Conservation (phyloP, 2,797 vertebrate genomes). For the Falco naumanni region DNA sequence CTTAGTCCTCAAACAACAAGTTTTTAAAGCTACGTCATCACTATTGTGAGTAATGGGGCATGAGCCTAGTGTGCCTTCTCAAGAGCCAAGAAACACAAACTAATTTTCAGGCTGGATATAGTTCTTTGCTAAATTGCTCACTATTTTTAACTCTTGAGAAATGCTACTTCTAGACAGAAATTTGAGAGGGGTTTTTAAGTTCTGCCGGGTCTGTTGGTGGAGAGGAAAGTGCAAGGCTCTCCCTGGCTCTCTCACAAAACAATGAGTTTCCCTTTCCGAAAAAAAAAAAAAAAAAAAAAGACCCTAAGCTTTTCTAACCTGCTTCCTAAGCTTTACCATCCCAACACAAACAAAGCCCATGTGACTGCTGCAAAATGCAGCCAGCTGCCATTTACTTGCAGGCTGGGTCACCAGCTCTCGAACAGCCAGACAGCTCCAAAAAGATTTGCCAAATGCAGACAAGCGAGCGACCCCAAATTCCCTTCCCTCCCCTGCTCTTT, state of each 20-base stretch:
- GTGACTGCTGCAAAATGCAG: not conserved
- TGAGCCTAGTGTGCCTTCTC: not conserved
- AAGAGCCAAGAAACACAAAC: constrained; percentile 37
- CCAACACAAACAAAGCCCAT: constrained; percentile 31
- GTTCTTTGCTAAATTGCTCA: not conserved
- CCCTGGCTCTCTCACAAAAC: not conserved
- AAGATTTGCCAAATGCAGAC: not conserved
- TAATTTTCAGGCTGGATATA: not conserved
- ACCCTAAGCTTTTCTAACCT: not conserved
- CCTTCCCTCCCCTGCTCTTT: not conserved
- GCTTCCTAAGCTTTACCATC: not conserved
- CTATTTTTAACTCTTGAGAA: constrained; percentile 42
- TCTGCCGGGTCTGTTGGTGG: not conserved
- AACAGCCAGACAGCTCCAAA: not conserved
- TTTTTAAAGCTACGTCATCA: constrained; percentile 15
- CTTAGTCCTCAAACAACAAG: not conserved
- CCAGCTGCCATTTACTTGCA: not conserved
- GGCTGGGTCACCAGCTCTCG: not conserved
- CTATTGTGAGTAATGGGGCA: not conserved
- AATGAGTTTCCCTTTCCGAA: constrained; percentile 32
- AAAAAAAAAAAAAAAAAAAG: not conserved
- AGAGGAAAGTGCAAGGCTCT: not conserved
- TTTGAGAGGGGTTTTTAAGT: not conserved
- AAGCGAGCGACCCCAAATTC: not conserved
- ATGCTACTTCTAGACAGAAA: not conserved